These are phyloP conservation scores for Perizoma flavofasciatum DNA, from an alignment of 2,888 invertebrate species.

Conservation along the genomic window DNA sequence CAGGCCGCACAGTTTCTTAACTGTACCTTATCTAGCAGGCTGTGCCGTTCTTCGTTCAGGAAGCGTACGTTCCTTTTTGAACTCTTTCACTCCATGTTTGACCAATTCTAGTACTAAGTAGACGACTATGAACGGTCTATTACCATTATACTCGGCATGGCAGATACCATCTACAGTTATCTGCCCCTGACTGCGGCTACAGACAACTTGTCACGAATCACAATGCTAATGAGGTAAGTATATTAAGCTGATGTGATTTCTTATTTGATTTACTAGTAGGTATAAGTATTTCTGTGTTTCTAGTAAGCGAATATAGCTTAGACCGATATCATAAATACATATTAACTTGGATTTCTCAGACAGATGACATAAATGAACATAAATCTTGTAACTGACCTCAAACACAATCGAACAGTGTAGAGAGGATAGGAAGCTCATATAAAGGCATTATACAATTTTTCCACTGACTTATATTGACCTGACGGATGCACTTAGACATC, in stretches of 20 bases:
- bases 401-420: slow-evolving; percentile 20
- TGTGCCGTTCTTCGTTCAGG: too few relatives aligned
- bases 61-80: too few relatives aligned
- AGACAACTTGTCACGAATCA: neutral
- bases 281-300: neutral
- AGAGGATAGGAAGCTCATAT: slow-evolving; percentile 35
- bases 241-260: neutral
- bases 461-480: slow-evolving; percentile 25
- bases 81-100: too few relatives aligned
- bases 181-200: neutral
- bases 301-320: neutral
- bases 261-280: slow-evolving; percentile 1
- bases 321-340: too few relatives aligned
- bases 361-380: slow-evolving; percentile 12
- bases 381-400: slow-evolving; percentile 30
- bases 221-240: too few relatives aligned
- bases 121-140: too few relatives aligned
- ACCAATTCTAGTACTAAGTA: too few relatives aligned
- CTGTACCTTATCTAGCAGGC: too few relatives aligned
- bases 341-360: slow-evolving; percentile 2
- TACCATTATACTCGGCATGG: neutral
- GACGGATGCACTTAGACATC: slow-evolving; percentile 26
- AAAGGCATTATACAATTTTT: slow-evolving; percentile 30
- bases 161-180: neutral
- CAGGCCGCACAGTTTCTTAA: too few relatives aligned